These are phyloP conservation scores for Polydesmus complanatus DNA, from an alignment of 2,888 invertebrate species.

Conservation along the genomic window DNA sequence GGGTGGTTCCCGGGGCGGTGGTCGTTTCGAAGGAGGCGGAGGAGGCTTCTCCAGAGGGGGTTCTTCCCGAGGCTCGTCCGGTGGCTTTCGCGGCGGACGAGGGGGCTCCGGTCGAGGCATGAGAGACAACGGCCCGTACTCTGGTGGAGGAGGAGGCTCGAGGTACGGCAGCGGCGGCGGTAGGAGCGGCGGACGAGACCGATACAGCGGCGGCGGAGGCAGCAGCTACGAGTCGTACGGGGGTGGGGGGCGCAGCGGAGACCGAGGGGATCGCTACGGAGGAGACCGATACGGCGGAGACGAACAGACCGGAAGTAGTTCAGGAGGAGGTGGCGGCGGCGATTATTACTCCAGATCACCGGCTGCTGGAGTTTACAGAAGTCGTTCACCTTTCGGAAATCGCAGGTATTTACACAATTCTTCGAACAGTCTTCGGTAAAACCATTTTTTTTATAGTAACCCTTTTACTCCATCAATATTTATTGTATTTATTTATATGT, in stretches of 20 bases:
- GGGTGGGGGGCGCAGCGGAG: conserved; percentile 21
- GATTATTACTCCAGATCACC: conserved; percentile 14
- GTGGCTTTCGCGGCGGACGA: conserved; percentile 33
- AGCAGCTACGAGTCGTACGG: conserved; percentile 20
- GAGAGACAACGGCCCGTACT: conserved; percentile 33
- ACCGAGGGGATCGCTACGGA: conserved; percentile 28
- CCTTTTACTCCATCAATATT: no score
- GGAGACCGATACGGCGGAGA: conserved; percentile 22
- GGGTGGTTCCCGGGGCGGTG: conserved; percentile 45
- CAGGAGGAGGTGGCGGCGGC: conserved; percentile 19
- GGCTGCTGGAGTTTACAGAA: conserved; percentile 36
- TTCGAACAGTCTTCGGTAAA: no score
- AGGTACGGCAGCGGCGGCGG: conserved; percentile 30
- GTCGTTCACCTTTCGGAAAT: conserved; percentile 40
- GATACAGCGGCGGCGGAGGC: conserved; percentile 16
- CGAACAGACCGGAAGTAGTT: conserved; percentile 24
- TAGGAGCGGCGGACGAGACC: conserved; percentile 35
- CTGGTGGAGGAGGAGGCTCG: conserved; percentile 37
- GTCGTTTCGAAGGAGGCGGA: conserved; percentile 39
- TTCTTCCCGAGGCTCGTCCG: conserved; percentile 37
- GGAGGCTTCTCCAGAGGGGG: conserved; percentile 37
- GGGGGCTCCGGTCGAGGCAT: conserved; percentile 35
- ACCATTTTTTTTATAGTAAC: no score
- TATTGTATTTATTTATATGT: no score
- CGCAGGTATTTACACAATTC: conserved; percentile 34